Conservation (phyloP, 2,113 vertebrate species). For the Ochotona princeps region DNA sequence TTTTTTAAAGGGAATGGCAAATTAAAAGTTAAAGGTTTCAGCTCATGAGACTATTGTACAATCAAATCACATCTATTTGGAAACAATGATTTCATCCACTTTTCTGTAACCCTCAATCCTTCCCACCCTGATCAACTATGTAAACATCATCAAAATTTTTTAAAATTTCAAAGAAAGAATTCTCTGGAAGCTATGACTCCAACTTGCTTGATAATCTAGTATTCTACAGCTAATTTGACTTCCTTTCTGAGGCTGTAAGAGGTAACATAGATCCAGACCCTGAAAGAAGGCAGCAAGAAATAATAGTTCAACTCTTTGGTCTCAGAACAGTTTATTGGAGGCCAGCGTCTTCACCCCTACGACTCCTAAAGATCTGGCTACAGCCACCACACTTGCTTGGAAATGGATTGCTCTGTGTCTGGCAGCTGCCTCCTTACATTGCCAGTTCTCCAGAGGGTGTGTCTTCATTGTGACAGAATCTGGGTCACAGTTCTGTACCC, state of each 20-base stretch:
- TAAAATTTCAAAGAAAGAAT: neutral
- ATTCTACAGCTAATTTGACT: neutral
- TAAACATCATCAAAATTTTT: too few species aligned
- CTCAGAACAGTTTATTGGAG: neutral
- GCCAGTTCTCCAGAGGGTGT: neutral
- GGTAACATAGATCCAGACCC: neutral
- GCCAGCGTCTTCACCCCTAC: neutral
- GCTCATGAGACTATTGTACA: too few species aligned
- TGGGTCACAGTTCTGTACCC: neutral
- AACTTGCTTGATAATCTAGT: neutral
- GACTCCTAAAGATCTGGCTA: neutral
- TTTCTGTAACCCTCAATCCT: too few species aligned
- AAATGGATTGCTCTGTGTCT: neutral
- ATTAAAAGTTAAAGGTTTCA: too few species aligned
- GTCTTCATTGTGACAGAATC: neutral
- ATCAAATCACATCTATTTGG: too few species aligned
- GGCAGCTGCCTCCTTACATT: neutral
- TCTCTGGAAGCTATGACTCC: neutral
- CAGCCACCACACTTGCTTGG: neutral
- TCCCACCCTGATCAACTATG: too few species aligned
- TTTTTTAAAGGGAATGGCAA: too few species aligned
- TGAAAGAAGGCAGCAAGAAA: neutral
- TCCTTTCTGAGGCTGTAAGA: neutral
- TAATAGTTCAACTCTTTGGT: neutral
- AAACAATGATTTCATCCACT: too few species aligned